phyloP scores from a whole-genome alignment of 2,113 vertebrate species.

The Proteles cristata region DNA sequence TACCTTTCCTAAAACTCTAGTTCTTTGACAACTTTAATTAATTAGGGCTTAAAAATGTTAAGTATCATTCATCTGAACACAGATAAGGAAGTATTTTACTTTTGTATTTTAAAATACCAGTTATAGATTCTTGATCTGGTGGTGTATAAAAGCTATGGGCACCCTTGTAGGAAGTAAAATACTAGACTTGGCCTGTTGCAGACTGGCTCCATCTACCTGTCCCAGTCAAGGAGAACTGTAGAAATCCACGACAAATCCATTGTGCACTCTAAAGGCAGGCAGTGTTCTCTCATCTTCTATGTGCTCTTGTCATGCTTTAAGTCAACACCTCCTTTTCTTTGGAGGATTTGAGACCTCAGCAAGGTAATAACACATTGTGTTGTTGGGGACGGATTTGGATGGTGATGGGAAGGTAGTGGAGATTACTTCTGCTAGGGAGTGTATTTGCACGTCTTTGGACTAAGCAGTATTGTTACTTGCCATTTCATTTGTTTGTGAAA shows the following conservation, averaged over 20 bases:
- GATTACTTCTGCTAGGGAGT: neutral
- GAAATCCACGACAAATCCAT: neutral
- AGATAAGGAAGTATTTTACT: neutral
- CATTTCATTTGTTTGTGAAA: neutral
- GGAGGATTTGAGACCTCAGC: neutral
- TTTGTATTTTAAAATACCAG: slow-evolving; percentile 21
- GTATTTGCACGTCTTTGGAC: neutral
- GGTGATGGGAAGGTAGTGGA: neutral
- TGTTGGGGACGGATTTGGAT: neutral
- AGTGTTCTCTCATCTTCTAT: neutral
- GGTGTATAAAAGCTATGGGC: neutral
- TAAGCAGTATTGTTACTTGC: neutral
- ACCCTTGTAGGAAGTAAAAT: neutral
- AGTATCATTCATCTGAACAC: neutral
- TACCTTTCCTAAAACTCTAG: neutral
- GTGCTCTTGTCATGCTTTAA: neutral
- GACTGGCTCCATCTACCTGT: neutral
- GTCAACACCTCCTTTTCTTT: neutral
- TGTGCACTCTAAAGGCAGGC: neutral
- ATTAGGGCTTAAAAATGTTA: neutral
- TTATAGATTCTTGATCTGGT: neutral
- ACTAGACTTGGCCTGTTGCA: neutral
- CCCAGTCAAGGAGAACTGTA: neutral
- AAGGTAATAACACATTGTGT: neutral
- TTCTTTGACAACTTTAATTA: slow-evolving; percentile 38